Conservation (phyloP, 2,888 invertebrate genomes). For the Tiphia femorata region DNA sequence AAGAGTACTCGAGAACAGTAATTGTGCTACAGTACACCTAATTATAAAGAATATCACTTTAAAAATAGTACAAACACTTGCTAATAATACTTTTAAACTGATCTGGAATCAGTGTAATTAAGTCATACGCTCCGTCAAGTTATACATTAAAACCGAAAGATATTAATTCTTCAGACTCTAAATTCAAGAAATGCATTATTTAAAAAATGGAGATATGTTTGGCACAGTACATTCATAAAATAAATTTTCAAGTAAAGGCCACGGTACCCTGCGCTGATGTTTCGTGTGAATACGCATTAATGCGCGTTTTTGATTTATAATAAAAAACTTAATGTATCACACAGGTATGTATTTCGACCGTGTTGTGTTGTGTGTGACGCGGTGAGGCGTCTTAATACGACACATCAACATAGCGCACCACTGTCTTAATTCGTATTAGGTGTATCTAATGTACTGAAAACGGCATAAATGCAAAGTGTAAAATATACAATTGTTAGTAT, state of each 20-base stretch:
- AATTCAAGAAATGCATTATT: constrained; percentile 21
- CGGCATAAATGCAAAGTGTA: no score
- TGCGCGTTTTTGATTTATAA: not conserved
- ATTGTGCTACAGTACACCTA: not conserved
- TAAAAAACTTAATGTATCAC: no score
- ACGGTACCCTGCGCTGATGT: no score
- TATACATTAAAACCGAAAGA: constrained; percentile 19
- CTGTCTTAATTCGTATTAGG: no score
- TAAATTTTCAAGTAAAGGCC: no score
- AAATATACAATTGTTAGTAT: no score
- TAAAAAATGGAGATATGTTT: constrained; percentile 33
- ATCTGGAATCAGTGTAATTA: constrained; percentile 22
- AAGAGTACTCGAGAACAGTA: no score
- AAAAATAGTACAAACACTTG: constrained; percentile 23
- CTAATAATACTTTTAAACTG: constrained; percentile 43
- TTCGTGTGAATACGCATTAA: not conserved
- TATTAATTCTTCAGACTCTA: constrained; percentile 17
- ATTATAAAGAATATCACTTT: constrained; percentile 17
- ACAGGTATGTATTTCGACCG: no score
- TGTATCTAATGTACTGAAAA: no score
- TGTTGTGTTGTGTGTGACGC: no score
- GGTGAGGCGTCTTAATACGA: no score
- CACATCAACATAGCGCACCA: no score
- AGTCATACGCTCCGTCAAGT: constrained; percentile 26
- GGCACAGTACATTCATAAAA: constrained; percentile 36